A percentile compares a stretch with the other conserved stretches of the same genome.
These are phyloP conservation scores for Hylyphantes graminicola DNA, from an alignment of 1,140 invertebrate species.

Conservation along the genomic window DNA sequence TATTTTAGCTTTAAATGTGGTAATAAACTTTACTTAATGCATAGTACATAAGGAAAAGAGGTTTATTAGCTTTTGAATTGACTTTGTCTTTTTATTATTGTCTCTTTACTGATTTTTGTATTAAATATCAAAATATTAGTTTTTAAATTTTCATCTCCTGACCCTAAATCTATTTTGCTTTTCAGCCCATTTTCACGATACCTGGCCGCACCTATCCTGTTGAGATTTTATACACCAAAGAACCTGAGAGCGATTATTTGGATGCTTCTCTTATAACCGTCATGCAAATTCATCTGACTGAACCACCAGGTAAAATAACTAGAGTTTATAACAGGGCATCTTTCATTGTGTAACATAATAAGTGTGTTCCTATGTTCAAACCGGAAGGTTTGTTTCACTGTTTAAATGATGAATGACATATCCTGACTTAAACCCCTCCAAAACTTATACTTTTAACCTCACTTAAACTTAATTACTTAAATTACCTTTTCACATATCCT, in stretches of 20 bases:
- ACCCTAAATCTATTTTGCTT: neutral
- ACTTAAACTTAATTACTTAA: too few relatives aligned
- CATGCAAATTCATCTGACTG: constrained; percentile 98
- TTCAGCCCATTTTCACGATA: constrained; percentile 88
- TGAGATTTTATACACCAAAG: constrained; percentile 97
- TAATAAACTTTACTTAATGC: too few relatives aligned
- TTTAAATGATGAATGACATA: too few relatives aligned
- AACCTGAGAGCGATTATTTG: constrained; percentile 98
- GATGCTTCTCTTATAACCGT: constrained; percentile 98
- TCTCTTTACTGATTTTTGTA: neutral
- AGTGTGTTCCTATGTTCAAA: too few relatives aligned
- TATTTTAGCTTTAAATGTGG: too few relatives aligned
- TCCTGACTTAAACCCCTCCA: too few relatives aligned
- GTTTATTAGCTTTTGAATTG: neutral
- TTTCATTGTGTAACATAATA: too few relatives aligned
- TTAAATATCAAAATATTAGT: neutral
- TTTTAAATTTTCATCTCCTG: neutral
- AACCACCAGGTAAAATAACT: constrained; percentile 83
- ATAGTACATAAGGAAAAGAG: too few relatives aligned
- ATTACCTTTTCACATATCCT: too few relatives aligned
- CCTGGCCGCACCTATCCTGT: constrained; percentile 98
- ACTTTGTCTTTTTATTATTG: neutral
- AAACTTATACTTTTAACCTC: too few relatives aligned
- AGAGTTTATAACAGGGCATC: too few relatives aligned
- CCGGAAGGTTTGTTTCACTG: too few relatives aligned